Evolutionary conservation across 2,113 vertebrate genomes (phyloP), one percentile per base, ranked within the genome.

Genomic region (Neofelis nebulosa): DNA sequence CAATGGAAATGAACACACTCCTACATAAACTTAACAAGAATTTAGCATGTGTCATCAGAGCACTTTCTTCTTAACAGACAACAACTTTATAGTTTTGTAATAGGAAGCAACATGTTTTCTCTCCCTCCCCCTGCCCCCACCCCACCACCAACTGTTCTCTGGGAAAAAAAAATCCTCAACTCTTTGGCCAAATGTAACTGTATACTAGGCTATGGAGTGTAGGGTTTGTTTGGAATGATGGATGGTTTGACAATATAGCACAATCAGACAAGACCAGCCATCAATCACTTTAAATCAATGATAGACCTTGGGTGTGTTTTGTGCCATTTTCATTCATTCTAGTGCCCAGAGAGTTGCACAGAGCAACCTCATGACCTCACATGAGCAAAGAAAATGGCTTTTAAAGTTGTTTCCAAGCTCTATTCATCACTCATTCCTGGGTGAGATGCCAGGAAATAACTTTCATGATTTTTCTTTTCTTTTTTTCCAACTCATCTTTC

Each of bases 221-320:
- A 89, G 78, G 76, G 95, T 98, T 97, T 91, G 94, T 98, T 98
- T 91, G 91, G 85, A 86, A 98, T 98, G 98, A 98, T 98, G 96
- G 83, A 98, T 98, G 86, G 68, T 95, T 98, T 85, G 79, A 97
- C 97, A 97, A 95, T 97, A 80, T 14, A 96, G 96, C 91, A 97
- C 97, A 84, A 97, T 97, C 91, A 96, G 97, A 98, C 94, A 97
- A 97, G 97, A 97, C 94, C 86, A 91, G 91, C 97, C 97, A 98
- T 98, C 98, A 98, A 98, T 98, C 98, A 98, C 74, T 93, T 95
- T 96, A 98, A 98, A 98, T 98, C 98, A 98, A 97, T 97, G 98
- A 97, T 97, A 98, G 97, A 98, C 96, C 94, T 91, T 98, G 97
- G 96, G 96, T 98, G 89, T 98, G 94, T 98, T 98, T 95, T 76